Percentiles rank a stretch among this genome's conserved stretches.
Conservation (phyloP, 2,797 vertebrate species). For the Carcharodon carcharias region DNA sequence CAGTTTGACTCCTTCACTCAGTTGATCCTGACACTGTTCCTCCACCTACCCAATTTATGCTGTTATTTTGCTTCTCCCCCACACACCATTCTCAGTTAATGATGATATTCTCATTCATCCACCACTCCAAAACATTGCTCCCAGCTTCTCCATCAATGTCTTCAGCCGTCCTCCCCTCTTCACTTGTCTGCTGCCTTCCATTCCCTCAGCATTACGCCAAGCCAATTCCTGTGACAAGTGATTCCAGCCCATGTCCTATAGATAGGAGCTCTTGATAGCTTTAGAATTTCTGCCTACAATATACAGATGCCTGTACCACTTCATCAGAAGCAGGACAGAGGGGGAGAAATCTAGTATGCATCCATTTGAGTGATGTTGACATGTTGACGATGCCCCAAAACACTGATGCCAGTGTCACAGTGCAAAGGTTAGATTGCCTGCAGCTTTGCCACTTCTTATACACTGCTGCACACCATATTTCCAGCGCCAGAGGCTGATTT, state of each 20-base stretch:
- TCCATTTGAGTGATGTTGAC: not conserved
- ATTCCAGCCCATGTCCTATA: not conserved
- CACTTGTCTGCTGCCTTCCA: not conserved
- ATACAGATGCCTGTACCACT: not conserved
- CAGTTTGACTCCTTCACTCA: too few relatives aligned
- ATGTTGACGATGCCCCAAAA: not conserved
- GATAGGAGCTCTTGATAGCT: not conserved
- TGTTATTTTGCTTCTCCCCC: not conserved
- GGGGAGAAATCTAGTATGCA: not conserved
- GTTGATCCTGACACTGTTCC: too few relatives aligned
- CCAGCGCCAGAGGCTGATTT: not conserved
- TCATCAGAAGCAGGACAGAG: not conserved
- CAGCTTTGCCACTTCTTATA: not conserved
- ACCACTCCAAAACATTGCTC: not conserved
- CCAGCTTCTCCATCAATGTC: not conserved
- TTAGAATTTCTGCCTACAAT: not conserved
- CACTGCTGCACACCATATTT: not conserved
- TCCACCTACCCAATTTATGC: not conserved
- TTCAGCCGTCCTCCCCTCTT: not conserved
- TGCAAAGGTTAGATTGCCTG: not conserved
- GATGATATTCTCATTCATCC: not conserved
- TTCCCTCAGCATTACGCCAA: not conserved
- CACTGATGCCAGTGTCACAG: not conserved
- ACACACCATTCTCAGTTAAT: not conserved
- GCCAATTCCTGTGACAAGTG: not conserved